Evolutionary conservation across 2,888 invertebrate genomes (phyloP).

Genomic region (Plemyria rubiginata): DNA sequence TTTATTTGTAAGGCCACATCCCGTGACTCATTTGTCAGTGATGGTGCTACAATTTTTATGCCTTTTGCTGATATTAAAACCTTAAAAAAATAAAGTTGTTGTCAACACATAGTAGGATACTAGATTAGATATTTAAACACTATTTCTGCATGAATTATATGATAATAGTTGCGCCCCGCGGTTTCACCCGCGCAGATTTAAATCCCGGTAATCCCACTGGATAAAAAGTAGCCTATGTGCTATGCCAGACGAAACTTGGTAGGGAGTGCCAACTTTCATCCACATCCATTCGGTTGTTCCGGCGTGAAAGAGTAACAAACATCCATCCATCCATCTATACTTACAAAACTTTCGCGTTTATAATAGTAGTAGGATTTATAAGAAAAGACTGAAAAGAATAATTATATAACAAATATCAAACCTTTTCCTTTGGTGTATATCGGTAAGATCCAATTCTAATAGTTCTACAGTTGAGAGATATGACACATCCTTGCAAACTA

Average conservation of each 20-base stretch:
- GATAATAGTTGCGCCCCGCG: too few species aligned
- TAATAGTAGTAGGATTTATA: too few species aligned
- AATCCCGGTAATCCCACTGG: too few species aligned
- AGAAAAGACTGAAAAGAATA: too few species aligned
- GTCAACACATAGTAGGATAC: neutral
- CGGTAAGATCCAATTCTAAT: constrained; percentile 94
- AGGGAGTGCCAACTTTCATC: too few species aligned
- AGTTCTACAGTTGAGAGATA: constrained; percentile 89
- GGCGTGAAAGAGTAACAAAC: too few species aligned
- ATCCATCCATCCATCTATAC: too few species aligned
- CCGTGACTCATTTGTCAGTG: constrained; percentile 80
- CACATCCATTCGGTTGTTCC: too few species aligned
- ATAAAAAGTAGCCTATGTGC: too few species aligned
- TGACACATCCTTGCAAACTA: constrained; percentile 74
- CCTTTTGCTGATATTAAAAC: constrained; percentile 85
- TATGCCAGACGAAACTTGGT: too few species aligned
- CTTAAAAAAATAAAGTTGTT: constrained; percentile 63
- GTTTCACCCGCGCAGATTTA: too few species aligned
- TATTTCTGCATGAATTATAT: neutral
- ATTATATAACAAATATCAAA: constrained; percentile 55
- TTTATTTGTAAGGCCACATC: constrained; percentile 88
- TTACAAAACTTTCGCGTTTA: too few species aligned
- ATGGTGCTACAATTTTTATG: constrained; percentile 86
- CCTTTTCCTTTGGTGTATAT: constrained; percentile 90
- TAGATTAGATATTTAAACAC: constrained; percentile 24